Base-by-base conservation (phyloP, 37 sponge, comb jelly and placozoan species). In the Ianthella basta region DNA sequence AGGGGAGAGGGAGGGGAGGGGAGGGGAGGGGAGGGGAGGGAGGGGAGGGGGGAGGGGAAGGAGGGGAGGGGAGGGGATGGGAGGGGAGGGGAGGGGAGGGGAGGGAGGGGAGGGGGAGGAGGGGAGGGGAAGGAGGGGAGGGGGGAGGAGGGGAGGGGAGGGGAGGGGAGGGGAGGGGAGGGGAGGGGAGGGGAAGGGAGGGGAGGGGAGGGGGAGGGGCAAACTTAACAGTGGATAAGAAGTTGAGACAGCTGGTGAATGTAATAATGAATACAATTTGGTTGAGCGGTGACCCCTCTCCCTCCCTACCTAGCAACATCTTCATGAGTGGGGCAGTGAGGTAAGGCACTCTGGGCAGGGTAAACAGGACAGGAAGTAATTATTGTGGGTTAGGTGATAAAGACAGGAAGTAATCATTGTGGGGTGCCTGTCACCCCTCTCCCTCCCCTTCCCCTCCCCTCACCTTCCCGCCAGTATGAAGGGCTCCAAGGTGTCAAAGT, bases 391-490 rank as follows among this genome's bases (percentile, higher is more conserved):
- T n/a, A n/a, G n/a, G n/a, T 44, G 50, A 8, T 4, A 84, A 27
- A 10, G 15, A 56, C 30, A 1, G 2, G 6, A 10, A 75, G 33
- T 15, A 0, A 36, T 80, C 12, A 10, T 63, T 44, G 50, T 44
- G 50, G 50, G 50, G 50, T 10, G 50, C 50, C 50, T 8, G 8
- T 3, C 50, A 44, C 50, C 3, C 50, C 50, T 44, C 8, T 8
- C 50, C 50, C 50, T 44, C 50, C 50, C 8, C 50, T 8, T 8
- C 50, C 50, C 50, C 50, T 70, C 20, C 20, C n/a, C 72, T 36
- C 72, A 70, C 72, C 29, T 33, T 15, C 72, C 72, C 5, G 20
- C 36, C 72, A 70, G 37, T 29, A 70, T 70, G 72, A 70, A 70
- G 20, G 72, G 72, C 29, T 70, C 37, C 20, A 70, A 35, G 3